Base-by-base conservation (phyloP, 1,140 invertebrate genomes). In the Riptortus pedestris region DNA sequence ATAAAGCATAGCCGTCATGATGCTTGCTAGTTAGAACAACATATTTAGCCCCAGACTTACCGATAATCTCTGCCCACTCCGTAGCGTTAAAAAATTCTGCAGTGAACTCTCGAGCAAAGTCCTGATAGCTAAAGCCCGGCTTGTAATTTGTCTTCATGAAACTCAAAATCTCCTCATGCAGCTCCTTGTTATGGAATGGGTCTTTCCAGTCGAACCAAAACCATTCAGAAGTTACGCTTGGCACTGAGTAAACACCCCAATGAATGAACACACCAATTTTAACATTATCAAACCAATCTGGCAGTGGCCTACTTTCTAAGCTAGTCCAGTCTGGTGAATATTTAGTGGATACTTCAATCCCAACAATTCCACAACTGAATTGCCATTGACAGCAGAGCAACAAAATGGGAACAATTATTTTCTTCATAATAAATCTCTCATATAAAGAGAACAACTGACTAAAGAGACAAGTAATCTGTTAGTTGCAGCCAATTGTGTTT, bases 191-290 rank as follows among this genome's bases (percentile, higher is more conserved):
- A 26, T 55, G 51, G 3, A 24, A 14, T 18, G 51, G 14, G 26
- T 55, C 22, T 79, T 80, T 80, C 87, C 85, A 90, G 71, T 85
- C 78, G 2, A 74, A 79, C 90, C 90, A 93, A 74, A 93, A 93
- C 91, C 91, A 94, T 78, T 93, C 91, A 0, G 83, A 84, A 0
- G 82, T 81, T 74, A 84, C 89, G 67, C 87, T 85, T 0, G 92
- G 93, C 0, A 96, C 93, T 0, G 89, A 86, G 71, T 86, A 96
- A 0, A 96, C 86, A 2, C 93, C 93, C 89, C 92, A 96, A 70
- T 96, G 93, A 47, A 95, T 77, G 71, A 96, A 96, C 65, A 96
- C 93, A n/a, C 93, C 93, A 67, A 96, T 79, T 78, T 96, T 96
- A 0, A 83, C 85, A 60, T 90, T 78, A 70, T 94, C 92, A 71